Base-by-base conservation (phyloP, 2,888 invertebrate species). In the Euclidia mi region DNA sequence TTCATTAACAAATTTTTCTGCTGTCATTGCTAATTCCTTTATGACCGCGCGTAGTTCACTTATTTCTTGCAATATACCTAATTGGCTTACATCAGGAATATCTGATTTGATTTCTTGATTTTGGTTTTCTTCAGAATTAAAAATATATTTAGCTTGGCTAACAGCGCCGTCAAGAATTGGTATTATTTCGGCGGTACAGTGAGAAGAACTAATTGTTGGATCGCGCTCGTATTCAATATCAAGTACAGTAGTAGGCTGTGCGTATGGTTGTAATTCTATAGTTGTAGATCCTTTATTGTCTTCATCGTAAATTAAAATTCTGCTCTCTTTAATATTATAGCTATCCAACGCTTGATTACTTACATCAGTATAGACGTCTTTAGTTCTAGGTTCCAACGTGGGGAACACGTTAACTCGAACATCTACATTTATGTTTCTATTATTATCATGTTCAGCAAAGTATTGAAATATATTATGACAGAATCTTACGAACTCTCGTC, bases 361-460 rank as follows among this genome's bases (percentile, higher is more conserved):
- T 2, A 67, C 31, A 46, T 40, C 28, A n/a, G 67, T 62, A 10
- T 38, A 58, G 17, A 55, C 63, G 9, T 77, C 64, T 65, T 65
- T 65, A 2, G 50, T 61, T 48, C 57, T 50, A 25, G 57, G 53
- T 32, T 74, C 73, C 43, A 51, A 46, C 0, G 57, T 53, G 25
- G 90, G 87, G 40, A 74, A 71, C 0, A 90, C 64, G 55, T 88
- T 90, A 3, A 92, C 72, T 38, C 84, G 81, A 57, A 92, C 72
- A 58, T 92, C 86, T 37, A 92, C 53, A 61, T 86, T 85, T 10
- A 91, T 72, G 50, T 89, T 83, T 34, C 73, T 84, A 18, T 81
- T 76, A 28, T 63, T 64, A 20, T 82, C 69, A 38, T 69, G 71
- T 18, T 81, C 70, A 9, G 78, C 69, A 56, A 91, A 82, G 64